Evolutionary conservation across 1,140 invertebrate genomes (phyloP), one percentile per base, ranked within the genome.

Genomic region (Potamilus streckersoni): DNA sequence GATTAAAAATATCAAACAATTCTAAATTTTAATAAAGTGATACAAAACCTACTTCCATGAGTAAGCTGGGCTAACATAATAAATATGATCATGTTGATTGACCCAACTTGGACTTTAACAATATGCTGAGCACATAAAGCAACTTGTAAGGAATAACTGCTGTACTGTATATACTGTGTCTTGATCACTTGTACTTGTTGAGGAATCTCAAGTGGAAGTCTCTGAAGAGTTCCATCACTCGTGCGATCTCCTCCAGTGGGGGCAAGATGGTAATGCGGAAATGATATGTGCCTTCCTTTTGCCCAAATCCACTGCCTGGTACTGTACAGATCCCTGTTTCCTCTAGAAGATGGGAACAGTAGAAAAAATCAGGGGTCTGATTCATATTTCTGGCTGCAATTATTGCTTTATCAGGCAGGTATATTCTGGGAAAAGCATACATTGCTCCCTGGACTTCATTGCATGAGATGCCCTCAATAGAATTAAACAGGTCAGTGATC

Each of bases 281-380:
- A 82, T 88, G 86, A 70, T 81, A 85, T 6, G 86, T 87, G 2
- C 96, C 97, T 8, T 95, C 93, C 82, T 91, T 92, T 90, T 99
- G 97, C 0, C 97, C 97, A 90, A 99, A 99, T 11, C 98, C 98
- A 80, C 94, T 94, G 57, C 97, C 98, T 61, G 98, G 94, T 13
- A 98, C 96, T 59, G 96, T 93, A 86, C 93, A 94, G 78, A 95
- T 92, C 81, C 96, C 97, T 14, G 96, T 98, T 63, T 94, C 92
- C 91, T 99, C 98, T 1, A 99, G 91, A 17, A 99, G 90, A 83
- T 96, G 92, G 90, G 97, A 97, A 57, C 96, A 97, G 89, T 99
- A 99, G 89, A 97, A 98, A 0, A 94, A 94, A 88, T 99, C 98
- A 6, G 98, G 95, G 49, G 92, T 90, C 90, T 91, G 89, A 15